Evolutionary conservation across 2,113 vertebrate genomes (phyloP), one percentile per base, ranked within the genome.

Genomic region (Vireo altiloquus): DNA sequence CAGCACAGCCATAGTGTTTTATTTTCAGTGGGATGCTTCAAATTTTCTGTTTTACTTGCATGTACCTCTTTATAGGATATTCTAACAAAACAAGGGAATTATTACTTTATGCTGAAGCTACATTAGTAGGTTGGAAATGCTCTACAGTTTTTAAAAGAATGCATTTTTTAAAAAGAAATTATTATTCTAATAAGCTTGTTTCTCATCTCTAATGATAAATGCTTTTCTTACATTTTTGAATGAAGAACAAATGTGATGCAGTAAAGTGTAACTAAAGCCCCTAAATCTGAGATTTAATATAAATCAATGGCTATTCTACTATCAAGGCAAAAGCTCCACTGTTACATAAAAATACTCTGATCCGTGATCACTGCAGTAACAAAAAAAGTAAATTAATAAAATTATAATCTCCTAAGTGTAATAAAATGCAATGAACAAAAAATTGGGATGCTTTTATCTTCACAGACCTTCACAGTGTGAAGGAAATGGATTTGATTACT

Each of bases 381-480:
- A 94, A 90, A 94, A 74, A 77, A 85, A 33, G 80, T 82, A 94
- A 95, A 91, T 96, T 76, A 91, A 91, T 95, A 91, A 91, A 82
- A 94, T 74, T 54, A 85, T 77, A 65, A 91, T 52, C 64, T 93
- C 92, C 54, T 81, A 88, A 90, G 92, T 85, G 85, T 91, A 92
- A 95, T 92, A 95, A 95, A 95, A 94, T 90, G 46, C 66, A 94
- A 77, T 88, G 90, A 95, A 94, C 47, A 95, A 94, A 96, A 92
- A 93, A 89, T 21, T 88, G 75, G 23, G 47, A 93, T 85, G 70
- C 37, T 82, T 85, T 96, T 91, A 70, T 90, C 54, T 94, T 95
- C 68, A 64, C 52, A 93, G 92, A 88, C 57, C 74, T 88, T 91
- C 19, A 57, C 9, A 20, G 28, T 69, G 47, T 76, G 78, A 90